Evolutionary conservation across 1,140 invertebrate genomes (phyloP), one percentile per base, ranked within the genome.

Genomic region (Dendrolimus kikuchii): DNA sequence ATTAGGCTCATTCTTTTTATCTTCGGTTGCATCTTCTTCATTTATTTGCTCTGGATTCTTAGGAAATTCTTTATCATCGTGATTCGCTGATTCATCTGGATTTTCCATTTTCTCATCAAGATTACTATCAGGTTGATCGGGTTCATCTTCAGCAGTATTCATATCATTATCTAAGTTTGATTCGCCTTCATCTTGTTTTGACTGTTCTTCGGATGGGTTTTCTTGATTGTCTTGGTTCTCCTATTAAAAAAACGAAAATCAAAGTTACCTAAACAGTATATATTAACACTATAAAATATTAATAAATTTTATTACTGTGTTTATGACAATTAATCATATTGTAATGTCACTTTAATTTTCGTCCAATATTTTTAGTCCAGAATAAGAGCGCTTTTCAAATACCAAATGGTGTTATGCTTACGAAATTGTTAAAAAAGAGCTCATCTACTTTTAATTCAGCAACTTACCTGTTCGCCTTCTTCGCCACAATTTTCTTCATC

Each of bases 1-100:
- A 48, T 89, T 81, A 8, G 81, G 90, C 59, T 92, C 90, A 5
- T 95, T 90, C 70, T 95, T 93, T 70, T 96, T 92, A 65, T 94
- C 77, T 85, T 92, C 77, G 63, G 68, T 62, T 88, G 92, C 65
- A 88, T 93, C 71, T 68, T 89, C 74, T 46, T 88, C 77, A 5
- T 88, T 78, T 54, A 88, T 75, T 45, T 85, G 64, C n/a, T 89
- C 83, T 6, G 69, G 69, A 49, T 85, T 87, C 48, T 81, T 78
- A 7, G 81, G 79, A 5, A 88, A 74, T 5, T 89, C 81, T 8
- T 49, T 40, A 6, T 51, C 50, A 38, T n/a, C 37, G 7, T 51
- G n/a, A 37, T 43, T 23, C 23, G 23, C 38, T 0, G 36, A 37
- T 23, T 88, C 83, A 48, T 88, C 83, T 40, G 38, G 7, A 7